Conservation (phyloP, 1,140 invertebrate genomes). For the Hypsibius dujardini region DNA sequence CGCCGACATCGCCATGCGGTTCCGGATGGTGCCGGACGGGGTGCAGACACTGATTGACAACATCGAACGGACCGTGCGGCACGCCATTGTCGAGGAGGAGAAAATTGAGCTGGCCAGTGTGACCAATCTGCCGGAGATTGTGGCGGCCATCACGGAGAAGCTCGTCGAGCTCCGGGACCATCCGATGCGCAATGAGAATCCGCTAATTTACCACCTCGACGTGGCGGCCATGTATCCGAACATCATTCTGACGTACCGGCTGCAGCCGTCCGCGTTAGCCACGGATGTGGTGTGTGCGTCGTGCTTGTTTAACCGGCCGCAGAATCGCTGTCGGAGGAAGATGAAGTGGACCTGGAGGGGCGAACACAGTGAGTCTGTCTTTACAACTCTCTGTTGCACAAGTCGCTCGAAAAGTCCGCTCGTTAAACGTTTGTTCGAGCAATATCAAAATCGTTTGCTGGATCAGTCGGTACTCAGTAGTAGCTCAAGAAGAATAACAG, state of each 20-base stretch:
- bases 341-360: slow-evolving; percentile 97
- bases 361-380: slow-evolving; percentile 53
- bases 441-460: too few relatives aligned
- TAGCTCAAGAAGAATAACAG: too few relatives aligned
- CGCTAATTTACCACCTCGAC: slow-evolving; percentile 94
- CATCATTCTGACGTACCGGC: slow-evolving; percentile 89
- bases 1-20: slow-evolving; percentile 75
- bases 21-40: slow-evolving; percentile 53
- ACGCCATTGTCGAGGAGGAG: slow-evolving; percentile 78
- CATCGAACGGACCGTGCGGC: slow-evolving; percentile 59
- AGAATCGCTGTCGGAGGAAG: slow-evolving; percentile 66
- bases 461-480: too few relatives aligned
- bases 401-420: too few relatives aligned
- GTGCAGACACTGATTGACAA: slow-evolving; percentile 64
- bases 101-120: slow-evolving; percentile 61
- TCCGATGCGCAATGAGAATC: slow-evolving; percentile 70
- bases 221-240: slow-evolving; percentile 99
- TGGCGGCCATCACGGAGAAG: slow-evolving; percentile 39
- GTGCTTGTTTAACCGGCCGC: slow-evolving; percentile 82
- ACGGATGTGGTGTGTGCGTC: slow-evolving; percentile 75
- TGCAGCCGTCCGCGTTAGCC: slow-evolving; percentile 79
- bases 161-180: slow-evolving; percentile 58
- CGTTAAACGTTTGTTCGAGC: too few relatives aligned
- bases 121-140: slow-evolving; percentile 65
- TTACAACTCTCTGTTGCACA: neutral